These are phyloP conservation scores for Pilophorus perplexus DNA, from an alignment of 2,888 invertebrate species.

Conservation along the genomic window DNA sequence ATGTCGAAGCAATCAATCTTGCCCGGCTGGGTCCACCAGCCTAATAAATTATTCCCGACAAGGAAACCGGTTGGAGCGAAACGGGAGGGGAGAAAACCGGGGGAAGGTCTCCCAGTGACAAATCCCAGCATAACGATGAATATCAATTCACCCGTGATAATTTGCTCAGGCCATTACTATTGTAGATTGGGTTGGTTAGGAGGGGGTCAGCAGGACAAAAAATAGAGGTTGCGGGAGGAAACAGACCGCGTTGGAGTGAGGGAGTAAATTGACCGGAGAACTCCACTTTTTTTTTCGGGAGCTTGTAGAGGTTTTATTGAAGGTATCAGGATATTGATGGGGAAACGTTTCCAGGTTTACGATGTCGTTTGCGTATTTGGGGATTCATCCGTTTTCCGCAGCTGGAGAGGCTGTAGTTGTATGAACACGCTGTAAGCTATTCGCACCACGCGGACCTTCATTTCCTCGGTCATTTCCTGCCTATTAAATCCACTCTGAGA, in stretches of 20 bases:
- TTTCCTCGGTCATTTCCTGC: too few relatives aligned
- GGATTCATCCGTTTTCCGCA: neutral
- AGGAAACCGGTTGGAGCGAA: too few relatives aligned
- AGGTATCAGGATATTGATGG: conserved; percentile 15
- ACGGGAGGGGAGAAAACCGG: too few relatives aligned
- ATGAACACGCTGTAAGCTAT: neutral
- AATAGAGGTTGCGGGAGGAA: neutral
- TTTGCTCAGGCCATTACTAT: conserved; percentile 20
- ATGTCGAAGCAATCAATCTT: conserved; percentile 15
- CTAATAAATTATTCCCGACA: conserved; percentile 8
- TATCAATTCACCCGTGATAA: conserved; percentile 20
- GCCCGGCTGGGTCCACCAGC: neutral
- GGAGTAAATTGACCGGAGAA: conserved; percentile 5
- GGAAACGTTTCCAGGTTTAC: conserved; percentile 1
- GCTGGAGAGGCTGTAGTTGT: neutral
- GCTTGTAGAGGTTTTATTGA: conserved; percentile 8
- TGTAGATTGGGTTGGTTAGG: neutral
- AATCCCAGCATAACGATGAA: conserved; percentile 20
- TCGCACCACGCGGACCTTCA: too few relatives aligned
- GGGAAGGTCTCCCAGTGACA: conserved; percentile 1
- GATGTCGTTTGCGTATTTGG: conserved; percentile 6
- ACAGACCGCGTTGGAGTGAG: neutral
- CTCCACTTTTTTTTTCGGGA: conserved; percentile 5
- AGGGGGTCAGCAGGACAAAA: neutral
- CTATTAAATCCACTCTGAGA: too few relatives aligned